These are phyloP conservation scores for Eulithis testata DNA, from an alignment of 2,888 invertebrate genomes.

Conservation along the genomic window DNA sequence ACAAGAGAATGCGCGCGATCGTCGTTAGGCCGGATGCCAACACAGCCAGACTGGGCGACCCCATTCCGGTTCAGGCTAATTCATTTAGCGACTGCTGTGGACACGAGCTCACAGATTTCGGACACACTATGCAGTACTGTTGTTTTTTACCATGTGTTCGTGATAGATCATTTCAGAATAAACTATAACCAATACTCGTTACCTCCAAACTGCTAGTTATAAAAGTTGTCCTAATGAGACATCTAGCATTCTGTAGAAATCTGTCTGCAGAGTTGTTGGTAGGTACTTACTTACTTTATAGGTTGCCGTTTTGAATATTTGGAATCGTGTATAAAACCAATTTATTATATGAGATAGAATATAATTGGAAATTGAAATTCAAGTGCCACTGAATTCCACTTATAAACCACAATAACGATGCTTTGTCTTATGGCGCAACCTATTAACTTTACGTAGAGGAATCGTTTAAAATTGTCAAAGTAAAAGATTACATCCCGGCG, in stretches of 20 bases:
- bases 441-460: constrained; percentile 6
- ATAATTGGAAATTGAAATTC: background rate
- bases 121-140: constrained; percentile 36
- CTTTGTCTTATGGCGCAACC: no score
- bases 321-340: background rate
- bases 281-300: no score
- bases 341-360: background rate
- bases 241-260: background rate
- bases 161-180: constrained; percentile 8
- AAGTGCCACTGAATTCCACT: background rate
- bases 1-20: constrained; percentile 72
- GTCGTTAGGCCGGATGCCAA: constrained; percentile 84
- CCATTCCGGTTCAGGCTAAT: constrained; percentile 80
- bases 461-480: constrained; percentile 50
- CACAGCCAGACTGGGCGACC: constrained; percentile 82
- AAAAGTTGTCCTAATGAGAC: background rate
- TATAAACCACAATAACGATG: background rate
- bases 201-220: background rate
- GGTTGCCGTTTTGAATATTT: no score
- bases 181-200: constrained; percentile 1
- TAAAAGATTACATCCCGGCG: constrained; percentile 61
- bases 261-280: no score
- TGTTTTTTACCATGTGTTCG: constrained; percentile 17
- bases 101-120: constrained; percentile 42
- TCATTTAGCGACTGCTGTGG: constrained; percentile 74